Base-by-base conservation (phyloP, 2,888 invertebrate genomes). In the Andricus quercusramuli region DNA sequence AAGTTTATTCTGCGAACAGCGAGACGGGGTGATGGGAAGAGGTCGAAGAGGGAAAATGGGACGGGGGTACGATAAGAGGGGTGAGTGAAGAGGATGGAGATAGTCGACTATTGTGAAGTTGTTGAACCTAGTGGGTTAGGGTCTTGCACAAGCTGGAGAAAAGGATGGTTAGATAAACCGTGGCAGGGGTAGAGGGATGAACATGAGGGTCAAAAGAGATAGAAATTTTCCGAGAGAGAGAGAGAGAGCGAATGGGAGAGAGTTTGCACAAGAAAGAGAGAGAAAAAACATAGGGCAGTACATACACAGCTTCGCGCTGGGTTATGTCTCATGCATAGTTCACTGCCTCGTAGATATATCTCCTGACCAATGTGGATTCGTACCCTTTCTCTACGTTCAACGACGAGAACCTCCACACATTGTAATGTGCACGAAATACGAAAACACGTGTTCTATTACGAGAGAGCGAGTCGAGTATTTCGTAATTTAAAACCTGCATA, bases 81-180 rank as follows among this genome's bases (percentile, higher is more conserved):
- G 47, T 64, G 66, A 78, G 32, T 32, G 51, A 77, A 56, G 29
- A 22, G 32, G 65, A 44, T 15, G 47, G 65, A 78, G 77, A 70
- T 41, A 47, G 86, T 83, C 82, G 84, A 83, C 88, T 86, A 89
- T 90, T 89, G 88, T 87, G 84, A 87, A 90, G 88, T 90, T 90
- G 88, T 86, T 88, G 83, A 86, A 74, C 56, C 74, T 74, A 29
- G 80, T 79, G 74, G 80, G 79, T 80, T 79, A 77, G 77, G 77
- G 68, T 37, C 51, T 56, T 79, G 77, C 77, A 68, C 79, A 68
- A 67, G 67, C 78, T 80, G 37, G 17, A 74, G 70, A 78, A 59
- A 76, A 78, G 78, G 74, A 77, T 79, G 74, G 64, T 65, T 59
- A 47, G 78, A 65, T 68, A 70, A 80, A 70, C n/a, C 64, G 70